Evolutionary conservation across 1,140 invertebrate genomes (phyloP), one percentile per base, ranked within the genome.

Genomic region (Rhyzopertha dominica): DNA sequence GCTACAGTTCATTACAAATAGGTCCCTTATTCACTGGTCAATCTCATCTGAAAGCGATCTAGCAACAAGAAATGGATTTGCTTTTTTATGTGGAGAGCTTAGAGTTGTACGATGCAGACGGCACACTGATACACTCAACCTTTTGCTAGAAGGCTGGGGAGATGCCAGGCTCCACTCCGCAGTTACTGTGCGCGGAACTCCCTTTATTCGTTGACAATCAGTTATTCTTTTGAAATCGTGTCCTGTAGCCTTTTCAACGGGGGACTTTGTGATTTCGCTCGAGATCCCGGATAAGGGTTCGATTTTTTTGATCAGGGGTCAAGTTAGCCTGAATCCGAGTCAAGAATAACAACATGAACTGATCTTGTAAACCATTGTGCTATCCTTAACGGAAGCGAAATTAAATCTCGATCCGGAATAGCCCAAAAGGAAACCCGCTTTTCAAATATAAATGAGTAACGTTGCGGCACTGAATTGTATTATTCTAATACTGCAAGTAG

Each of bases 1-100:
- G 56, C 53, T 56, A 40, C 46, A 62, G 56, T 62, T 62, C 58
- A 62, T 65, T 65, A 65, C 62, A 65, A 65, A 62, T 65, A 61
- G 58, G 56, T 42, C 60, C 60, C 57, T 65, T 65, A 62, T 65
- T 56, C 57, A 60, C 54, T 53, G 62, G 62, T 65, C 62, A 65
- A 63, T 65, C 62, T 65, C 60, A 58, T 62, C 58, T 57, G 59
- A 61, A 62, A 64, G 56, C 60, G 56, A 64, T 62, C 60, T 53
- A 43, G 55, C 54, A 59, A 59, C 54, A 59, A 63, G 62, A 65
- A 61, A 59, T 61, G 60, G 58, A 59, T 61, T 61, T 61, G 44
- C 49, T 54, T 62, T 62, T 64, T 62, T 56, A 53, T 54, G 54
- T 40, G 30, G 43, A 50, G 56, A 51, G 58, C 56, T 57, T 59